Percentiles rank a stretch among this genome's conserved stretches.
Evolutionary conservation across 2,797 vertebrate species (phyloP).

Genomic region (Crenuchus spilurus): DNA sequence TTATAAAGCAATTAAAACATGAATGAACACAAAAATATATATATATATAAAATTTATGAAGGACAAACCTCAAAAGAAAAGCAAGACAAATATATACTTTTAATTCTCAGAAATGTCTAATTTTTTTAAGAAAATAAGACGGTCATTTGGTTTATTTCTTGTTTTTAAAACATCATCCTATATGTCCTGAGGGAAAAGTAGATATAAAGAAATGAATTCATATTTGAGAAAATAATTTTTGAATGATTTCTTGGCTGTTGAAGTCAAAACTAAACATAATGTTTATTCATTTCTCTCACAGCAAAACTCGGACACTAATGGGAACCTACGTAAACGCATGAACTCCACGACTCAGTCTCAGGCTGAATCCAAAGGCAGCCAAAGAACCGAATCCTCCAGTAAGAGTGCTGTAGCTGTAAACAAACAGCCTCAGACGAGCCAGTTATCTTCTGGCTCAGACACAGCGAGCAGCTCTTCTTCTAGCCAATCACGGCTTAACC

Average conservation of each 20-base stretch:
- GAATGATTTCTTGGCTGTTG: not conserved
- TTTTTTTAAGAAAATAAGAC: too few relatives aligned
- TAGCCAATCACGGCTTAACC: constrained; percentile 84
- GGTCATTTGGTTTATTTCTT: too few relatives aligned
- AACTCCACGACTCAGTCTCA: constrained; percentile 83
- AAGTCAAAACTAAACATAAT: not conserved
- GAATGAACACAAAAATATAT: too few relatives aligned
- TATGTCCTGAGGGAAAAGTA: too few relatives aligned
- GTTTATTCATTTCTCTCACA: constrained; percentile 59
- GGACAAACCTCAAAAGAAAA: too few relatives aligned
- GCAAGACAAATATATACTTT: too few relatives aligned
- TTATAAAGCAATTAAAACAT: too few relatives aligned
- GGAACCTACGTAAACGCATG: constrained; percentile 90
- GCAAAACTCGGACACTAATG: constrained; percentile 87
- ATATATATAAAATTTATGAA: too few relatives aligned
- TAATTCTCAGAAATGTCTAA: too few relatives aligned
- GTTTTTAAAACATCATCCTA: too few relatives aligned
- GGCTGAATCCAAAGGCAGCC: constrained; percentile 76
- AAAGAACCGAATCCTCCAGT: constrained; percentile 79
- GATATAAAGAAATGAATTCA: too few relatives aligned
- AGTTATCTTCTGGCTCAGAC: constrained; percentile 73
- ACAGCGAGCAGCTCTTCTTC: constrained; percentile 70
- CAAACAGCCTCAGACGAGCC: constrained; percentile 70
- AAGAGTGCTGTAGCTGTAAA: constrained; percentile 69
- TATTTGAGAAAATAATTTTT: not conserved